phyloP scores from a whole-genome alignment of 2,888 invertebrate species.

The Lasioglossum leucozonium region DNA sequence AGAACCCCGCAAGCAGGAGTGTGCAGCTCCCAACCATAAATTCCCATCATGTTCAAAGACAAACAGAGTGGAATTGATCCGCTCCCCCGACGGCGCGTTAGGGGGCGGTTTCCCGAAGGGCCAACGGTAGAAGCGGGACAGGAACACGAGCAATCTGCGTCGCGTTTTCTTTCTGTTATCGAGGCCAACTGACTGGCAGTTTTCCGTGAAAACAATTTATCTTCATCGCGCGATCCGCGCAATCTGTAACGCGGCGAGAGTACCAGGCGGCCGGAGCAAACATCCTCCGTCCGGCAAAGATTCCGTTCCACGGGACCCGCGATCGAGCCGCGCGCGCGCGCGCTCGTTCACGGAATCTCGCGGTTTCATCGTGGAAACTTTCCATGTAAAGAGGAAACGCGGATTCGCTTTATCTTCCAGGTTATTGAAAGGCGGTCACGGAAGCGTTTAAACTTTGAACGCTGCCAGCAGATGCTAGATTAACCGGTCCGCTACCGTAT shows the following conservation, averaged over 20 bases:
- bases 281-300: constrained; percentile 23
- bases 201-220: constrained; percentile 54
- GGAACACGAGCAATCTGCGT: constrained; percentile 27
- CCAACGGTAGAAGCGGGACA: background rate
- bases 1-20: constrained; percentile 30
- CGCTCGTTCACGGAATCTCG: background rate
- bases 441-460: constrained; percentile 6
- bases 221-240: constrained; percentile 39
- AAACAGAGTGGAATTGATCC: constrained; percentile 76
- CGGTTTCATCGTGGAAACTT: background rate
- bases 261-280: constrained; percentile 18
- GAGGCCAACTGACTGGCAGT: constrained; percentile 21
- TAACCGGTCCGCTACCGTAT: constrained; percentile 16
- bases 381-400: background rate
- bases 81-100: constrained; percentile 58
- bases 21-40: constrained; percentile 65
- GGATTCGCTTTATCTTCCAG: constrained; percentile 10
- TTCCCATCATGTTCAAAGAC: constrained; percentile 72
- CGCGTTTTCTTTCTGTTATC: constrained; percentile 48
- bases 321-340: background rate
- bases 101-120: background rate
- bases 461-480: background rate
- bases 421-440: constrained; percentile 21
- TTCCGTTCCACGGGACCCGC: background rate
- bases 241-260: constrained; percentile 23